phyloP scores from a whole-genome alignment of 2,797 vertebrate genomes.

The Halcyon badia region DNA sequence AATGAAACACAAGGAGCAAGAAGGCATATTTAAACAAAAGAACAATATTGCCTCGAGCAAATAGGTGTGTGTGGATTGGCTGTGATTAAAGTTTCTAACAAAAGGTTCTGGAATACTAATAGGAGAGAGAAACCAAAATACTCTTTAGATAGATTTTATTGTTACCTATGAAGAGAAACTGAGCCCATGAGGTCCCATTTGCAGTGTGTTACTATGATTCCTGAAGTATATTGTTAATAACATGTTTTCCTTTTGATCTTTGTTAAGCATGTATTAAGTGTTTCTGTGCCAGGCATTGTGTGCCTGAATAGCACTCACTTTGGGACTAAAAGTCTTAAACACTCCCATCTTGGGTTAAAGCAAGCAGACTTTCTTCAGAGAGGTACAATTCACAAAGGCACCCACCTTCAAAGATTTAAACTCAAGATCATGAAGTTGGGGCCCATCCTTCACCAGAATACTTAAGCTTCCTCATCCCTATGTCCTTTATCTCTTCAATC shows the following conservation, averaged over 20 bases:
- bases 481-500: background rate
- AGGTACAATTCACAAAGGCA: background rate
- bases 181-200: background rate
- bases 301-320: background rate
- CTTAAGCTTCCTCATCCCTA: background rate
- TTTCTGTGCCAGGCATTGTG: background rate
- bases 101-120: background rate
- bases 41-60: slow-evolving; percentile 13
- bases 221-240: background rate
- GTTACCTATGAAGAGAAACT: background rate
- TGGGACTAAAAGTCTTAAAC: background rate
- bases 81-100: background rate
- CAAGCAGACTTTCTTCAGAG: background rate
- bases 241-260: background rate
- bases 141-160: background rate
- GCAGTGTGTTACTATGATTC: background rate
- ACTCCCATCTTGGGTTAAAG: background rate
- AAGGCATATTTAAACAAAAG: slow-evolving; percentile 31
- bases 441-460: background rate
- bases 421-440: background rate
- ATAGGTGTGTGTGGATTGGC: background rate
- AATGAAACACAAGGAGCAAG: background rate
- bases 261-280: background rate
- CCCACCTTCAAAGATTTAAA: background rate
- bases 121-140: background rate